Evolutionary conservation across 1,140 invertebrate species (phyloP), one percentile per base, ranked within the genome.

Genomic region (Drosophila tristis): DNA sequence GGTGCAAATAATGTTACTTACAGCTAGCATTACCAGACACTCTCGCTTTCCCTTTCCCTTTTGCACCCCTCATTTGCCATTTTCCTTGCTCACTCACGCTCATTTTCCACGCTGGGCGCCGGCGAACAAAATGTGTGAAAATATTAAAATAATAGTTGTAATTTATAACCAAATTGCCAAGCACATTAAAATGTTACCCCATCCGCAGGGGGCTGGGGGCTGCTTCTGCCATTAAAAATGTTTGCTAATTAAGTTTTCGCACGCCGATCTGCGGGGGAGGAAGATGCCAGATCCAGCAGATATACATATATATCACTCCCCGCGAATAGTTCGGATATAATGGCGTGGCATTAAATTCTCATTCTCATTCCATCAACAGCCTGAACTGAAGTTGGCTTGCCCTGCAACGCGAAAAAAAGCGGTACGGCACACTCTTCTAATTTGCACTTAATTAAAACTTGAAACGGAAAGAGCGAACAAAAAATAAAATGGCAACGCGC

Each of bases 401-500:
- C 5, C 23, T 3, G 20, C 26, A 39, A 54, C 9, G 15, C 48
- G 44, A 50, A 25, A 51, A 68, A 81, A 74, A 74, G 55, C 5
- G 11, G 8, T 4, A 0, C 70, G 64, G 8, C 48, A 70, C 75
- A 76, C 84, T 71, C 67, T 67, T 77, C 68, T 73, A 89, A 87
- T 84, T 87, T 84, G 76, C 79, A 89, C 84, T 87, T 87, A 87
- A 89, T 87, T 87, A 87, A 87, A 87, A 87, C 75, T 79, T 55
- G 51, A 71, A 74, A 35, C 56, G 35, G 1, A 39, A 39, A 48
- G 57, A 35, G 42, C 8, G 8, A 26, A 35, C 26, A 42, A 42
- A 23, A 44, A 8, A 55, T 66, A 71, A 63, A 65, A 65, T 61
- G 39, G 25, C 43, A 43, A 60, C 55, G 54, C 53, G 62, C 39